Evolutionary conservation across 2,113 vertebrate genomes (phyloP), one percentile per base, ranked within the genome.

Genomic region (Perca fluviatilis): DNA sequence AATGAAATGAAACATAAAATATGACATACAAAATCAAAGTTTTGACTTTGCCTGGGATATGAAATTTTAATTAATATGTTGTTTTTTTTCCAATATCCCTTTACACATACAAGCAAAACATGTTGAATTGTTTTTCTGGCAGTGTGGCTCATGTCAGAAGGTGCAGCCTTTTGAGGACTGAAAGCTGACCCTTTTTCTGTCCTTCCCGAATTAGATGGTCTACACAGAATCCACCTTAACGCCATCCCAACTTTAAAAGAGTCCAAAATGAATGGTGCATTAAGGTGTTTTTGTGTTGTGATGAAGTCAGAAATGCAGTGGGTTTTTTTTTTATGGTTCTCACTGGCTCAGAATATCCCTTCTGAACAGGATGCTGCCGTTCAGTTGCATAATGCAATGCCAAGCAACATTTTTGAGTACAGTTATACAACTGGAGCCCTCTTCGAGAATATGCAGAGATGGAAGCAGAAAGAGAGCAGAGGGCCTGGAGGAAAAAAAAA

Each of bases 381-480:
- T 47, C 47, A 62, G 33, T 19, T 9, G 9, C 21, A 27, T 77
- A 61, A 78, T 40, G 70, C 70, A 79, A 50, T n/a, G 10, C 4
- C 2, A 3, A 63, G 75, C 70, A 50, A 62, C 14, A 27, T 49
- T 27, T 33, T n/a, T 25, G 27, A 64, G 56, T 57, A 25, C 63
- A 49, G 40, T 79, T 70, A 65, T 36, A 70, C 64, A 79, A 79
- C 40, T 2, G 6, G 25, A 79, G 40, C 62, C n/a, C 58, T 36
- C 9, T 54, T 49, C 50, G 25, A 23, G 14, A 74, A 27, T 10
- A 30, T 75, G 30, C 30, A 58, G 43, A 61, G 30, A 21, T 36
- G 53, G 67, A 30, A 2, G 16, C 51, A 47, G 54, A 33, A 40
- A 40, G 8, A 61, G 33, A 62, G 63, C 57, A 33, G 14, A 14